Evolutionary conservation across 2,888 invertebrate genomes (phyloP), one percentile per base, ranked within the genome.

Genomic region (Chaetoderma sp.): DNA sequence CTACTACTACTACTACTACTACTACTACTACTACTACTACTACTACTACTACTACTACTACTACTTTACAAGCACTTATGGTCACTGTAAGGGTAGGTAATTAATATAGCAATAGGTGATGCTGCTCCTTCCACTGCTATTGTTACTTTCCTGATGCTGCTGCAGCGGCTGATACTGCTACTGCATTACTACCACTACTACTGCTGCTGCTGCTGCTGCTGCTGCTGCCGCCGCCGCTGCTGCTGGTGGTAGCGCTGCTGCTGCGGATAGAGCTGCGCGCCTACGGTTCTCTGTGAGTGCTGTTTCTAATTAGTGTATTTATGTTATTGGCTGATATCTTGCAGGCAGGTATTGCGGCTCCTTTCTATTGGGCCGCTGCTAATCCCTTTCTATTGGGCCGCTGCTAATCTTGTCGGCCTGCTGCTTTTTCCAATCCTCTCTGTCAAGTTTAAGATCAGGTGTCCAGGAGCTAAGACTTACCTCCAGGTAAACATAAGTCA

Each of bases 21-120:
- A 62, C 45, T 62, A 61, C 60, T 60, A 57, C 60, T 60, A 57
- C 54, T 60, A 60, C 60, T 60, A 57, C 60, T 60, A 60, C 54
- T 60, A 57, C 60, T 60, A 50, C 57, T 57, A 50, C 49, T 57
- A 57, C 57, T 57, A 50, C 57, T 57, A 57, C 49, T 60, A 57
- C 60, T 60, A 57, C 54, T 60, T 10, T n/a, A 13, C 13, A 10
- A 13, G 39, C n/a, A 13, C 10, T n/a, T 39, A n/a, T n/a, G 10
- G 39, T 39, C n/a, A n/a, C 39, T 39, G 39, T 13, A 10, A 13
- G 39, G 13, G 10, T 10, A 13, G 10, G 39, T n/a, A 13, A n/a
- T n/a, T n/a, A n/a, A n/a, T n/a, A n/a, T n/a, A n/a, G n/a, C n/a
- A n/a, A n/a, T n/a, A n/a, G n/a, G n/a, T n/a, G 10, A n/a, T 39